Evolutionary conservation across 2,113 vertebrate genomes (phyloP).

Genomic region (Ceyx margarethae): DNA sequence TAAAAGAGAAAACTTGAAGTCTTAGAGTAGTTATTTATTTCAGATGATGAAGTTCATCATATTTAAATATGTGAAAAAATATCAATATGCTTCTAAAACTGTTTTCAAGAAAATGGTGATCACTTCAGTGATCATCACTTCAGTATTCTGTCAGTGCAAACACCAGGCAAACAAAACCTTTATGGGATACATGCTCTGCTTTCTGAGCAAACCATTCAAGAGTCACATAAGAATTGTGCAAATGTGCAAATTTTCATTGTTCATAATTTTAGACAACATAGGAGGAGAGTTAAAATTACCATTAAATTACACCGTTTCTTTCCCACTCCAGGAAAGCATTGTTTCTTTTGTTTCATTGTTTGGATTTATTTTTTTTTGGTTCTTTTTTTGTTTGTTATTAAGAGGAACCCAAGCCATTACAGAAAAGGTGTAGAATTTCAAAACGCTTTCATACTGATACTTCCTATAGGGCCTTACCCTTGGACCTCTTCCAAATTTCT

Average conservation of each 20-base stretch:
- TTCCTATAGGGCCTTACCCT: neutral
- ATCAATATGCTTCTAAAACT: neutral
- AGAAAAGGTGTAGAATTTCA: rapidly evolving
- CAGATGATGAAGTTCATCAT: neutral
- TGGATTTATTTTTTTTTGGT: neutral
- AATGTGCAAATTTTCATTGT: neutral
- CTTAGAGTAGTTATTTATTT: neutral
- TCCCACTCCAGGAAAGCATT: neutral
- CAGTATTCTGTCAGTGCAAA: neutral
- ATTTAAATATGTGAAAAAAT: neutral
- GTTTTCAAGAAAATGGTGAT: neutral
- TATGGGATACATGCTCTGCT: neutral
- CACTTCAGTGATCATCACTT: neutral
- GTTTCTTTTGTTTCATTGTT: neutral
- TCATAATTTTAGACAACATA: neutral
- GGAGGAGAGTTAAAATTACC: neutral
- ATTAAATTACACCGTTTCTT: neutral
- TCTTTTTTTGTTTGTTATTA: neutral
- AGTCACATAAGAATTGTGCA: neutral
- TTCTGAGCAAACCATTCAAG: neutral
- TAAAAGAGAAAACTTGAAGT: neutral
- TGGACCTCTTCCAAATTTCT: neutral
- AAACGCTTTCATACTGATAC: neutral
- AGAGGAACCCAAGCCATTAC: neutral
- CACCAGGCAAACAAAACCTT: neutral